Evolutionary conservation across 2,888 invertebrate species (phyloP).

Genomic region (Lamproptera curius): DNA sequence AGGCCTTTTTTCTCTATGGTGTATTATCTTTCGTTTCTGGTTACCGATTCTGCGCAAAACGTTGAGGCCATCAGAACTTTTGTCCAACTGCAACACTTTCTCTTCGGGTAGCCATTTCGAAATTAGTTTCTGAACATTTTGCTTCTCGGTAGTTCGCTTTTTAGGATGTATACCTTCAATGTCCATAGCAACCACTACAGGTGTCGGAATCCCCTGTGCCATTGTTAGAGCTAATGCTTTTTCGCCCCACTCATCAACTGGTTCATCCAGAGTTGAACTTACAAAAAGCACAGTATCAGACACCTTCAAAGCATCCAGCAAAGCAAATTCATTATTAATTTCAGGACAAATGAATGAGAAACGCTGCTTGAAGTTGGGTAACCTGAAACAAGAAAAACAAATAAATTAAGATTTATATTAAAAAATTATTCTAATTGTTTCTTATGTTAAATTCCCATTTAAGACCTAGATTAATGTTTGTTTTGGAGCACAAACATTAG

Average conservation of each 20-base stretch:
- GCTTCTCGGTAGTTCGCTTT: constrained; percentile 83
- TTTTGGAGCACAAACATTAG: no score
- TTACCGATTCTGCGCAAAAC: constrained; percentile 82
- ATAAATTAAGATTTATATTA: no score
- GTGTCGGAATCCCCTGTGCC: constrained; percentile 90
- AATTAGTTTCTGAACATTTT: constrained; percentile 80
- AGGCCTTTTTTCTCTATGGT: constrained; percentile 86
- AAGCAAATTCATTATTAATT: constrained; percentile 83
- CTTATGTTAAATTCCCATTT: no score
- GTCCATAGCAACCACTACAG: constrained; percentile 85
- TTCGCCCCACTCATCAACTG: constrained; percentile 89
- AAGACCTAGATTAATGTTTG: no score
- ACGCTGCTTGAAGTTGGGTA: constrained; percentile 93
- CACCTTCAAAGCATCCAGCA: constrained; percentile 90
- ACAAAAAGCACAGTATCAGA: constrained; percentile 91
- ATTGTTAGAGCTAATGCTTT: constrained; percentile 86
- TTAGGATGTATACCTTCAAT: constrained; percentile 85
- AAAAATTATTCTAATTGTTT: no score
- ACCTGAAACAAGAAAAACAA: constrained; percentile 53
- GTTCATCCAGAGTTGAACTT: constrained; percentile 84
- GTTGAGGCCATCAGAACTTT: constrained; percentile 85
- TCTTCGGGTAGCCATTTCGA: constrained; percentile 89
- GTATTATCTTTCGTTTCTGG: constrained; percentile 87
- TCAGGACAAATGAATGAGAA: constrained; percentile 89
- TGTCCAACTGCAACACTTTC: constrained; percentile 88